Evolutionary conservation across 2,113 vertebrate species (phyloP).

Genomic region (Sorex araneus): DNA sequence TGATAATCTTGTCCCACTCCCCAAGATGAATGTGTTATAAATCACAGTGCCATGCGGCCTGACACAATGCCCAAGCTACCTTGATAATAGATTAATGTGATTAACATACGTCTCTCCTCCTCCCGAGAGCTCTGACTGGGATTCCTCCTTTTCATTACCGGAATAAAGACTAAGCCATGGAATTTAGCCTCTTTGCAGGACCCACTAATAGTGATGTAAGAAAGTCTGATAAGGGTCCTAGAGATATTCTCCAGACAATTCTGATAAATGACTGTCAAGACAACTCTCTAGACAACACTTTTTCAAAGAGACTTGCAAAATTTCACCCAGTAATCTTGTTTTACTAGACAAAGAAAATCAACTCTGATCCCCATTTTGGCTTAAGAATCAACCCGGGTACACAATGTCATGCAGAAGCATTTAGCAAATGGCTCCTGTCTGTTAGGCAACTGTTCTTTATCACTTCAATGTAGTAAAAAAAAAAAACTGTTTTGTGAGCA

Average conservation of each 20-base stretch:
- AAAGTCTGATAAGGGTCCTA: constrained; percentile 34
- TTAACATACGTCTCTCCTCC: constrained; percentile 62
- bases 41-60: constrained; percentile 25
- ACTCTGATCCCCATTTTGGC: not conserved
- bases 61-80: constrained; percentile 58
- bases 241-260: constrained; percentile 43
- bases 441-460: not conserved
- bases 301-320: constrained; percentile 59
- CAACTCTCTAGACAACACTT: not conserved
- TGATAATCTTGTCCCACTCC: constrained; percentile 70
- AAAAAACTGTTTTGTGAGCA: constrained; percentile 3
- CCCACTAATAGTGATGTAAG: constrained; percentile 1
- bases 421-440: constrained; percentile 9
- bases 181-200: constrained; percentile 72
- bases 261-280: not conserved
- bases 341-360: constrained; percentile 30
- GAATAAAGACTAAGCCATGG: constrained; percentile 74
- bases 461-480: not conserved
- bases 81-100: constrained; percentile 76
- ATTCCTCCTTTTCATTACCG: constrained; percentile 65
- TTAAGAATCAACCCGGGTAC: not conserved
- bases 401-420: constrained; percentile 34
- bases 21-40: constrained; percentile 66
- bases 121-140: constrained; percentile 52
- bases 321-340: constrained; percentile 40